Base-by-base conservation (phyloP, 1,140 invertebrate genomes). In the Rhopalosiphum padi region DNA sequence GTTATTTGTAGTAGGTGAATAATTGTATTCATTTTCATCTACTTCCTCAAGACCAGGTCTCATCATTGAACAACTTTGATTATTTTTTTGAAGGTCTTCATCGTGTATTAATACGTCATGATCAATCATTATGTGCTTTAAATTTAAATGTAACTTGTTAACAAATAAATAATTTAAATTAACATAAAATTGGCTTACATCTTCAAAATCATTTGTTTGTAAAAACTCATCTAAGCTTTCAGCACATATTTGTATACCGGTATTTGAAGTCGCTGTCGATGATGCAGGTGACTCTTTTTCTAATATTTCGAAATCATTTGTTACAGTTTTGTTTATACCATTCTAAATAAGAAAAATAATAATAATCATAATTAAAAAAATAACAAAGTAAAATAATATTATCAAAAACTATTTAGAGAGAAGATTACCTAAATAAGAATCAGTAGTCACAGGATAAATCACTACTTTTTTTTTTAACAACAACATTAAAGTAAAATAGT, bases 21-120 rank as follows among this genome's bases (percentile, higher is more conserved):
- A 77, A n/a, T 82, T 82, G 68, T 82, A 82, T 77, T 77, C 68
- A 82, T 82, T n/a, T 82, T 82, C 68, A 82, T 82, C 30, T 82
- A 82, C 68, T 82, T 82, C 11, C n/a, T 82, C 30, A 82, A 82
- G 9, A n/a, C 18, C 68, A 18, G 68, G 68, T 82, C 9, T n/a
- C 2, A 77, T n/a, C 68, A 37, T 77, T n/a, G n/a, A 82, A 82
- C 68, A 35, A 37, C 68, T 82, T 82, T 82, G 68, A n/a, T 18
- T 5, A 37, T 37, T 37, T 82, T 82, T n/a, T n/a, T 37, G n/a
- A 82, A 82, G 9, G 30, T 82, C 30, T 82, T 82, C 68, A 82
- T 82, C 11, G 68, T n/a, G 11, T n/a, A 82, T 82, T 46, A 46
- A 3, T 82, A 82, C 68, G n/a, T n/a, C n/a, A 35, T 82, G 68